Percentiles rank a stretch among this genome's conserved stretches.
Evolutionary conservation across 1,140 invertebrate species (phyloP).

Genomic region (Oryctes rhinoceros): DNA sequence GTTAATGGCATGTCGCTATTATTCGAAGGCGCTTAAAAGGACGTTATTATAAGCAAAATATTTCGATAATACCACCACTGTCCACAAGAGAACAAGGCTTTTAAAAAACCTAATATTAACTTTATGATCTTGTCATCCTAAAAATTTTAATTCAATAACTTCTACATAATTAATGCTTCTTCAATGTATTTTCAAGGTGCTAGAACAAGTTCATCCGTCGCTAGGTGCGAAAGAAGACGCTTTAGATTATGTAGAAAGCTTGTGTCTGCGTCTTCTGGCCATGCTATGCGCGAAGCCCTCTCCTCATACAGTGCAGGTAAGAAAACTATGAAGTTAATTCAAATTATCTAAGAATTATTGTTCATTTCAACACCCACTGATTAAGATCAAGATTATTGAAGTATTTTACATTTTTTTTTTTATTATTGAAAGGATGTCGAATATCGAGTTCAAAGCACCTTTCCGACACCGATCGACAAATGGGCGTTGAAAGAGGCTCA

Average conservation of each 20-base stretch:
- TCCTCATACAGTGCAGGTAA: conserved; percentile 76
- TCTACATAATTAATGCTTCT: conserved; percentile 42
- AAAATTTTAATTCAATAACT: no score
- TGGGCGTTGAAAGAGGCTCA: conserved; percentile 92
- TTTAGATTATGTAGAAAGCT: conserved; percentile 89
- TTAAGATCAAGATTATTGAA: no score
- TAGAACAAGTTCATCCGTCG: conserved; percentile 89
- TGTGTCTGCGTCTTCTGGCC: conserved; percentile 87
- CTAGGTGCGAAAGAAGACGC: conserved; percentile 89
- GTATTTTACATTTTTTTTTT: not conserved
- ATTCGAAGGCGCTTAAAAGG: no score
- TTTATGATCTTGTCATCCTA: no score
- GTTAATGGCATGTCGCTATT: no score
- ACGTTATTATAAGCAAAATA: not conserved
- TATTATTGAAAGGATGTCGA: conserved; percentile 83
- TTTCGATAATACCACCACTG: no score
- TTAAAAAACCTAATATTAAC: no score
- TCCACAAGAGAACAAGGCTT: no score
- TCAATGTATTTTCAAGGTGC: conserved; percentile 68
- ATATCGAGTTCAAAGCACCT: conserved; percentile 88
- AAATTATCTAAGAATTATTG: no score
- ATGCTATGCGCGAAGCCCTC: conserved; percentile 88
- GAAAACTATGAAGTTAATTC: conserved; percentile 10
- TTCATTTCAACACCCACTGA: no score
- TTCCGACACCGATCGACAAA: conserved; percentile 91